Evolutionary conservation across 1,140 invertebrate species (phyloP), one percentile per base, ranked within the genome.

Genomic region (Eupeodes corollae): DNA sequence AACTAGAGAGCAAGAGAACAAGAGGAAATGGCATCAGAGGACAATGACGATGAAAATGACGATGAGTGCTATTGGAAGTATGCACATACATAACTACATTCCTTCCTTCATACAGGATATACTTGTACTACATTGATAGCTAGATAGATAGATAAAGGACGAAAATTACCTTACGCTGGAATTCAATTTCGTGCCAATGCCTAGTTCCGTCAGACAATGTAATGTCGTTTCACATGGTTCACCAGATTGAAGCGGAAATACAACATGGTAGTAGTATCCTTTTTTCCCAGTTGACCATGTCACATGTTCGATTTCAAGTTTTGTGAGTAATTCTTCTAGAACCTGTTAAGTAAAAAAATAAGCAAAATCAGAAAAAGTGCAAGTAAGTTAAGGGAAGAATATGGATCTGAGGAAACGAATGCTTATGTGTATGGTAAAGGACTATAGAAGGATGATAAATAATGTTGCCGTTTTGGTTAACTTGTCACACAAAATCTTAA

Each of bases 211-310:
- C 37, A 84, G 70, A 55, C 78, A 83, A 56, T 83, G 81, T 42
- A 84, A 66, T 58, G 80, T 78, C 40, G 81, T 83, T 61, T 84
- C 82, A 53, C 80, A 83, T 34, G 73, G 68, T 46, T 83, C 80
- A 34, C 82, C 82, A 13, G 79, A 74, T 47, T 77, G 70, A 43
- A 82, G 67, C 12, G 82, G 81, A 61, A 84, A 84, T 43, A 80
- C 75, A 18, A 84, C 79, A 68, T 83, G 77, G 59, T 77, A 79
- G 56, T 79, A 83, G 63, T 79, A 75, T 37, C 79, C 76, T 19
- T 70, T 70, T 56, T 78, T 80, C 57, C 82, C 79, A 41, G 73
- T 75, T 51, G 73, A 75, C 81, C 80, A 83, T 13, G 79, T 78
- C 11, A 77, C 77, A 53, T 82, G 79, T 48, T 82, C 79, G n/a